These are phyloP conservation scores for Amphiura filiformis DNA, from an alignment of 35 echinoderm and acorn worm species.

Conservation along the genomic window DNA sequence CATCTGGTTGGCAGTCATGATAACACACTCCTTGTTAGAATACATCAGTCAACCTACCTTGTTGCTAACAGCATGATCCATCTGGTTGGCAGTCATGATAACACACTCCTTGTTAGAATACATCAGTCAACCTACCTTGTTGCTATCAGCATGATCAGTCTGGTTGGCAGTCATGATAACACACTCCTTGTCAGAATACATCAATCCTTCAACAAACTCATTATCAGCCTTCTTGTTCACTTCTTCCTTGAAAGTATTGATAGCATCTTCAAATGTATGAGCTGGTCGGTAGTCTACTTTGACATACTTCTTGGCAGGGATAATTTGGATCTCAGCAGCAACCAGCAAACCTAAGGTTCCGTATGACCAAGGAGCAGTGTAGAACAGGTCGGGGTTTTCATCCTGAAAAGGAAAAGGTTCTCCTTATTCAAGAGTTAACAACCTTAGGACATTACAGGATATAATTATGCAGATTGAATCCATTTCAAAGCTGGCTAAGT, in stretches of 20 bases:
- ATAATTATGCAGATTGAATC: too few relatives aligned
- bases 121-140: constrained; percentile 66
- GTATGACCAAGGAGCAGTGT: constrained; percentile 84
- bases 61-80: too few relatives aligned
- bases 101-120: too few relatives aligned
- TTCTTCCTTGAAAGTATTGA: constrained; percentile 46
- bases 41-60: too few relatives aligned
- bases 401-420: constrained; percentile 41
- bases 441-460: too few relatives aligned
- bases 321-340: constrained; percentile 76
- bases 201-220: constrained; percentile 85
- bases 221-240: constrained; percentile 18
- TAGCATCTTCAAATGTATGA: constrained; percentile 51
- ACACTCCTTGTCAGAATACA: constrained; percentile 67
- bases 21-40: too few relatives aligned
- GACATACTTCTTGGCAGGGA: constrained; percentile 82
- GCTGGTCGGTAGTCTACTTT: constrained; percentile 71
- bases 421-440: too few relatives aligned
- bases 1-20: too few relatives aligned
- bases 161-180: constrained; percentile 77
- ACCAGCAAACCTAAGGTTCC: constrained; percentile 86
- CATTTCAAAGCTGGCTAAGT: too few relatives aligned
- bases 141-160: constrained; percentile 66
- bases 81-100: too few relatives aligned
- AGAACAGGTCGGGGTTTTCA: constrained; percentile 82